Conservation (phyloP, 2,797 vertebrate genomes). For the Emydoidea blandingii region DNA sequence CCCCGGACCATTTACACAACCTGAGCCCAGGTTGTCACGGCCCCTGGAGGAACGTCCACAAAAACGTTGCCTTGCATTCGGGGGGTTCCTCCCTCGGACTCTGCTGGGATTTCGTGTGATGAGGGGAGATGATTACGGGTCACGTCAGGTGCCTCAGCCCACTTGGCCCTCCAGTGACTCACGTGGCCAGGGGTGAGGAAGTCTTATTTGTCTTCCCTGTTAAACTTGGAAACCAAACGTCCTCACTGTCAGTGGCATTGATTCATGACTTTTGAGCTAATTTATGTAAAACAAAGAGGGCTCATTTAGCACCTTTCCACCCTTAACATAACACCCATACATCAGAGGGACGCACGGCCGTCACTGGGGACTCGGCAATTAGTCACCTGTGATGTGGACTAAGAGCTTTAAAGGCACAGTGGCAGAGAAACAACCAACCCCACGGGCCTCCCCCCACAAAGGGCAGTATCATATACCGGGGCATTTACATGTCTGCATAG, state of each 20-base stretch:
- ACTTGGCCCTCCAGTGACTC: no score
- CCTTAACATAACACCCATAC: constrained; percentile 82
- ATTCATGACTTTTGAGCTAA: constrained; percentile 81
- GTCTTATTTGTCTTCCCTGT: background rate
- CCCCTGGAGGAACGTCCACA: background rate
- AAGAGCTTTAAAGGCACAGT: background rate
- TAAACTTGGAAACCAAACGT: constrained; percentile 78
- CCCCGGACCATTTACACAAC: no score
- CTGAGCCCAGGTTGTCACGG: background rate
- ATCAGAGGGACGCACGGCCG: constrained; percentile 63
- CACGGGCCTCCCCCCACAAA: background rate
- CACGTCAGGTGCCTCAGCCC: background rate
- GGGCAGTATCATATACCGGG: background rate
- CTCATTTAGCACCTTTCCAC: constrained; percentile 84
- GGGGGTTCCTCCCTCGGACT: background rate
- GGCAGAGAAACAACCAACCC: background rate
- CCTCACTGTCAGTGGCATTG: constrained; percentile 76
- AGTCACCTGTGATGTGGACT: background rate
- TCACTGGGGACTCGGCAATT: constrained; percentile 27
- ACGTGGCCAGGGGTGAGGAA: no score
- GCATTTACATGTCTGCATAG: background rate
- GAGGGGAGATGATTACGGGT: background rate
- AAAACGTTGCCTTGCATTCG: background rate
- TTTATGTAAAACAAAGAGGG: constrained; percentile 86
- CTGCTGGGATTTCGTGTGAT: background rate